Base-by-base conservation (phyloP, 2,888 invertebrate species). In the Cephonodes hylas region DNA sequence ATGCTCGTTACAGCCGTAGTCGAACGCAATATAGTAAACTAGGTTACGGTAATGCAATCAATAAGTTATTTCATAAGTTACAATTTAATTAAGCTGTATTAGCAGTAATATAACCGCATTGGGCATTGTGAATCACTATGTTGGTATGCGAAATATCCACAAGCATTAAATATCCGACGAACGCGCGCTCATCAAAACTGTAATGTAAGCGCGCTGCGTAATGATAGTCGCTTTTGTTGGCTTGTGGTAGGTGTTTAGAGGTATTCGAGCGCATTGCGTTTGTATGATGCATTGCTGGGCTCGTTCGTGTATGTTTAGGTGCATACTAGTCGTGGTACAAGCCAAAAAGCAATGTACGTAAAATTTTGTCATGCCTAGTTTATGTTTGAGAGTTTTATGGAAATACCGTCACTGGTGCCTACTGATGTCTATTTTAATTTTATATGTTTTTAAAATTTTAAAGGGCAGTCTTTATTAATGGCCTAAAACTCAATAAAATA, bases 31-130 rank as follows among this genome's bases (percentile, higher is more conserved):
- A 53, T 27, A 22, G 5, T 3, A 53, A 53, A 53, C 53, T 53
- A 53, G 53, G 63, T 58, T 53, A 53, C 53, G 6, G 7, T 31
- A 53, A 31, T 53, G 10, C 53, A 53, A 53, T 53, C 27, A 1
- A 27, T 53, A 53, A 53, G 46, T 53, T 31, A 27, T 27, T 53
- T 53, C 18, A 18, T 27, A 48, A 31, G 53, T 18, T 53, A 18
- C 18, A 31, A 53, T 31, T 53, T 53, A 53, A 53, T 8, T 44
- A 22, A 44, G 44, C 44, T 10, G 27, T 53, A 53, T 53, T 27
- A 44, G 10, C 20, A 20, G 3, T 8, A 18, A 5, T 15, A 53
- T 27, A n/a, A 48, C 27, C 27, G 15, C 27, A 53, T 15, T 25
- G 2, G 44, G 27, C 31, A 31, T 31, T 46, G 31, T 53, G 27